phyloP scores from a whole-genome alignment of 2,888 invertebrate species.

The Notodonta ziczac region DNA sequence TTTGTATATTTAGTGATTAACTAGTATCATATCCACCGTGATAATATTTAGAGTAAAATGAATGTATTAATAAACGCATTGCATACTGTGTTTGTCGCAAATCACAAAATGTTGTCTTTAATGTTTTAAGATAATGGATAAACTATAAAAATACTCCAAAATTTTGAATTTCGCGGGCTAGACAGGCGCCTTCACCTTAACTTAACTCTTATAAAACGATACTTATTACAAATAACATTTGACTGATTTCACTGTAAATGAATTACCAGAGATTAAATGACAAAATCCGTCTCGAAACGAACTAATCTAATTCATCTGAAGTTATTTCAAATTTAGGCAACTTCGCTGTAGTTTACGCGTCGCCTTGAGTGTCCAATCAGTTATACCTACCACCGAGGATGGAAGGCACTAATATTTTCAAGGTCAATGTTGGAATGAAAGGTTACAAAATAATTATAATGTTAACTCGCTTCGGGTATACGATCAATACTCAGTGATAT shows the following conservation, averaged over 20 bases:
- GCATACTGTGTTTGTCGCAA: too few relatives aligned
- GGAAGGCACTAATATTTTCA: constrained; percentile 10
- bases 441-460: constrained; percentile 32
- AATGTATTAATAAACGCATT: too few relatives aligned
- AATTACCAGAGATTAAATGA: constrained; percentile 12
- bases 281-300: constrained; percentile 16
- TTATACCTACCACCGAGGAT: neutral
- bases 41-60: too few relatives aligned
- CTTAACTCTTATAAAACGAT: too few relatives aligned
- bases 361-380: neutral
- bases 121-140: too few relatives aligned
- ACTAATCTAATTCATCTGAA: constrained; percentile 5
- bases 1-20: too few relatives aligned
- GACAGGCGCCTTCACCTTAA: too few relatives aligned
- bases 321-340: neutral
- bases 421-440: constrained; percentile 43
- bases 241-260: constrained; percentile 8
- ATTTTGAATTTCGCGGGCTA: too few relatives aligned
- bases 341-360: neutral
- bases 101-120: too few relatives aligned
- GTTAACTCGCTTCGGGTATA: constrained; percentile 18
- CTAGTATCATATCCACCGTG: too few relatives aligned
- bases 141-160: too few relatives aligned
- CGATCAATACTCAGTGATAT: constrained; percentile 23
- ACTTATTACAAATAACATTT: neutral